Base-by-base conservation (phyloP, 2,888 invertebrate species). In the Drosophila percnosoma region DNA sequence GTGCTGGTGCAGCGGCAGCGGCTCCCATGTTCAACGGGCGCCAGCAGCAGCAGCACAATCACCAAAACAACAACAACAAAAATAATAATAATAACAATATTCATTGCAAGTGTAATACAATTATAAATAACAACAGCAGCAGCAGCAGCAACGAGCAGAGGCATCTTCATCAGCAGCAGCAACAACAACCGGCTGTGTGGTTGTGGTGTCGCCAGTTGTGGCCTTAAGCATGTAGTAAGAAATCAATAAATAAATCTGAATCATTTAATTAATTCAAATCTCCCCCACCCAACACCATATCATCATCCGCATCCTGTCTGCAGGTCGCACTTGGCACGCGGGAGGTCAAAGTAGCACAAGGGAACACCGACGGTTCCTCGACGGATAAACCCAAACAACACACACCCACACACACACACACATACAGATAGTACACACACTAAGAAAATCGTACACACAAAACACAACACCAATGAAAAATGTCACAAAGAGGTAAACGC, bases 401-500 rank as follows among this genome's bases (percentile, higher is more conserved):
- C 13, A 45, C 52, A 34, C 33, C 27, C 29, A 68, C n/a, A 67
- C 31, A 67, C n/a, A 67, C n/a, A 53, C 42, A 66, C 24, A 31
- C n/a, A 62, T 27, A 60, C n/a, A 40, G 2, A 29, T n/a, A 57
- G 15, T 27, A 59, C n/a, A 49, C n/a, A 51, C 15, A 68, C 75
- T 86, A 76, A 90, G 69, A 79, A 67, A 74, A 81, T 55, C 49
- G 65, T 42, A 81, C 62, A 78, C 68, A 81, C 76, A 84, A 77
- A 81, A 82, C 78, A 69, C 88, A 80, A 88, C 88, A 89, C 90
- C 89, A 91, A 91, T 91, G 92, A 92, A 92, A 92, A 87, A 96
- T 96, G 96, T 96, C 96, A 94, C 96, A 96, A 95, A 95, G 96
- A 95, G 95, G 95, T 93, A 96, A 96, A 94, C 95, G 96, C 94